phyloP scores from a whole-genome alignment of 2,797 vertebrate genomes.

The Crenuchus spilurus region DNA sequence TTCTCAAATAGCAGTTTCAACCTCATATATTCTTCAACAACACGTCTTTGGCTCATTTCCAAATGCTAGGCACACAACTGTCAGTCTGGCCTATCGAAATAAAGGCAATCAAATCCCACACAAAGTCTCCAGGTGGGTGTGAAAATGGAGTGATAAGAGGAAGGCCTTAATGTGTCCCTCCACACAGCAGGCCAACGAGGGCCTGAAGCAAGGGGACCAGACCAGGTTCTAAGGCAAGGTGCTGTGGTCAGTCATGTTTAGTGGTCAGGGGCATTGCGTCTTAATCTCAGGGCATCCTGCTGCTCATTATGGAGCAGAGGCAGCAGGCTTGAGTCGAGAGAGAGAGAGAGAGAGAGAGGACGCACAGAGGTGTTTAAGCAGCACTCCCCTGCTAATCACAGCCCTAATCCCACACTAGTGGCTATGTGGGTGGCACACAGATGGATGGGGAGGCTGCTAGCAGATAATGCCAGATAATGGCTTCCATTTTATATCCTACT shows the following conservation, averaged over 20 bases:
- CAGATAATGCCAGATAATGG: slow-evolving; percentile 86
- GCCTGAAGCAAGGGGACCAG: slow-evolving; percentile 2
- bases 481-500: slow-evolving; percentile 88
- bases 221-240: background rate
- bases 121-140: slow-evolving; percentile 26
- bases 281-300: slow-evolving; percentile 16
- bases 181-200: slow-evolving; percentile 1
- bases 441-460: slow-evolving; percentile 77
- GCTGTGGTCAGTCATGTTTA: slow-evolving; percentile 2
- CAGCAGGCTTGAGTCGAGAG: slow-evolving; percentile 18
- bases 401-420: slow-evolving; percentile 80
- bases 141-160: slow-evolving; percentile 4
- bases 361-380: slow-evolving; percentile 80
- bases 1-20: slow-evolving; percentile 13
- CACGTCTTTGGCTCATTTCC: background rate
- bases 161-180: background rate
- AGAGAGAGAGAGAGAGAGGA: slow-evolving; percentile 30
- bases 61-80: too few species aligned
- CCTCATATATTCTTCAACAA: background rate
- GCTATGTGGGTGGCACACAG: slow-evolving; percentile 82
- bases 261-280: background rate
- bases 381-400: slow-evolving; percentile 80
- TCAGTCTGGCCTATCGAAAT: slow-evolving; percentile 13
- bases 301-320: slow-evolving; percentile 20
- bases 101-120: slow-evolving; percentile 26